These are phyloP conservation scores for Xylocampa areola DNA, from an alignment of 2,888 invertebrate genomes.

Conservation along the genomic window DNA sequence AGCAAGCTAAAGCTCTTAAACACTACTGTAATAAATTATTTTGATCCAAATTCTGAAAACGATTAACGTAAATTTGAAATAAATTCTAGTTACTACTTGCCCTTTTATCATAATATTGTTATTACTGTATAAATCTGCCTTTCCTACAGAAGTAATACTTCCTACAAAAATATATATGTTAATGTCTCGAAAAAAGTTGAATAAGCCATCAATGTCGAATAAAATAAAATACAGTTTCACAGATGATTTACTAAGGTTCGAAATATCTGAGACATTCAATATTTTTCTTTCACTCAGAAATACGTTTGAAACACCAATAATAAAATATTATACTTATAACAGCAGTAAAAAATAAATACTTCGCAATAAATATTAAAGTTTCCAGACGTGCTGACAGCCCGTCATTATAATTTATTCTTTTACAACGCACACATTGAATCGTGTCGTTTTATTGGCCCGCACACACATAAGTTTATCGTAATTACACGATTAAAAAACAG, in stretches of 20 bases:
- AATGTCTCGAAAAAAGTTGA: conserved; percentile 1
- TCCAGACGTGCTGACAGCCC: conserved; percentile 36
- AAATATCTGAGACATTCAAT: conserved; percentile 32
- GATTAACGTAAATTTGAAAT: no score
- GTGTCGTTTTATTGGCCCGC: conserved; percentile 5
- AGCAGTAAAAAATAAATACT: conserved; percentile 25
- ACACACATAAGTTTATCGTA: conserved; percentile 2
- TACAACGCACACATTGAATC: conserved; percentile 21
- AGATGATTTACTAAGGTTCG: conserved; percentile 25
- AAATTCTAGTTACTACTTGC: no score
- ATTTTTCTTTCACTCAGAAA: conserved; percentile 23
- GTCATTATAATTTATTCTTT: conserved; percentile 13
- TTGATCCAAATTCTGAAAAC: no score
- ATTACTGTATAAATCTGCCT: no score
- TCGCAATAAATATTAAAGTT: conserved; percentile 15
- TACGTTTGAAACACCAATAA: conserved; percentile 23
- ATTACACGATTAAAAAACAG: conserved; percentile 24
- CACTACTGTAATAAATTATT: no score
- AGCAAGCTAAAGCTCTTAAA: no score
- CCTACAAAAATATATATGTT: background rate
- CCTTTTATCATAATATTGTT: no score
- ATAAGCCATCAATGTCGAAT: conserved; percentile 19
- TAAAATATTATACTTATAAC: conserved; percentile 22
- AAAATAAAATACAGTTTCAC: conserved; percentile 29
- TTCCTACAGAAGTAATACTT: no score